phyloP scores from a whole-genome alignment of 2,797 vertebrate species.

The Acestrorhynchus altus region DNA sequence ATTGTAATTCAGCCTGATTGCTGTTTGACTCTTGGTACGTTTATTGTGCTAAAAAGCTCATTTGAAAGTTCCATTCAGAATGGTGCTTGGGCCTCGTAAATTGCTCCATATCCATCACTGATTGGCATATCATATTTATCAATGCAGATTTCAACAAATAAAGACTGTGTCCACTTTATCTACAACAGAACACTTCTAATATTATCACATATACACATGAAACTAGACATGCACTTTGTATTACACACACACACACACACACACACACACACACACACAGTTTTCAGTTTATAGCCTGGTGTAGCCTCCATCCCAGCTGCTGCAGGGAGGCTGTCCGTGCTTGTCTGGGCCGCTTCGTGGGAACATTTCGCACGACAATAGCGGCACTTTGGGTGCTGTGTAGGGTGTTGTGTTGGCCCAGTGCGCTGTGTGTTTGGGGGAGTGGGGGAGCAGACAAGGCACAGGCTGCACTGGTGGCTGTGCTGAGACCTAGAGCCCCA shows the following conservation, averaged over 20 bases:
- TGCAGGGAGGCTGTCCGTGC: slow-evolving; percentile 44
- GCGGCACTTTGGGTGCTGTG: slow-evolving; percentile 67
- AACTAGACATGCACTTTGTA: not conserved
- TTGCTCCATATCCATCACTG: not conserved
- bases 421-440: slow-evolving; percentile 66
- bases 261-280: slow-evolving; percentile 6
- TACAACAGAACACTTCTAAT: slow-evolving; percentile 1
- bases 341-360: slow-evolving; percentile 66
- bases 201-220: not conserved
- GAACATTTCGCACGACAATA: slow-evolving; percentile 75
- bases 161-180: slow-evolving; percentile 21
- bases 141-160: slow-evolving; percentile 12
- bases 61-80: not conserved
- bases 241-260: slow-evolving; percentile 5
- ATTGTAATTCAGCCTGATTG: no score
- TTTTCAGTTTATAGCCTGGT: slow-evolving; percentile 49
- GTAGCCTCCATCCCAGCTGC: slow-evolving; percentile 52
- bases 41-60: not conserved
- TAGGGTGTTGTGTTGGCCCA: slow-evolving; percentile 74
- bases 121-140: slow-evolving; percentile 28
- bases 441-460: slow-evolving; percentile 63
- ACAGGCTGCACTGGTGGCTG: slow-evolving; percentile 62
- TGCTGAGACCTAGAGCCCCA: slow-evolving; percentile 56
- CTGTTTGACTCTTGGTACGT: not conserved
- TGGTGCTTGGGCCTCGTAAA: not conserved